A percentile compares a stretch with the other conserved stretches of the same genome.
These are phyloP conservation scores for Aphelinus certus DNA, from an alignment of 1,140 invertebrate species.

Conservation along the genomic window DNA sequence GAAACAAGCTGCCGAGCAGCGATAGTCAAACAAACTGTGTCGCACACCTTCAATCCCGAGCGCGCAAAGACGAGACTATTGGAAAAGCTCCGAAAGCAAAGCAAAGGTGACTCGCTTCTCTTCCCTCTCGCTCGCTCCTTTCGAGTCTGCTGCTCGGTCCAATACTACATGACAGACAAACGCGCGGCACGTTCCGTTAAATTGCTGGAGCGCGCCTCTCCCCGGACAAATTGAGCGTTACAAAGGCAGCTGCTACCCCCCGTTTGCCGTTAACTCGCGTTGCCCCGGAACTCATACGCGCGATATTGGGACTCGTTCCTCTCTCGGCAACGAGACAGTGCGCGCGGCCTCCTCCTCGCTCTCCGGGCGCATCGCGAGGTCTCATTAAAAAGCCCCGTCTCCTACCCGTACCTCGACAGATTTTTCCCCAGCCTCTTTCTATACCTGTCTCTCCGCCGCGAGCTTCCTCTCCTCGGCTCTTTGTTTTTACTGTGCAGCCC, in stretches of 20 bases:
- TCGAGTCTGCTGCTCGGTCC: neutral
- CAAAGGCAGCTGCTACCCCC: neutral
- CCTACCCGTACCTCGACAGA: neutral
- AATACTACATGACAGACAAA: constrained; percentile 3
- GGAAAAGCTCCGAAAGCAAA: no score
- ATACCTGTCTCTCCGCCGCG: neutral
- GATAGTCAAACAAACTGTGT: no score
- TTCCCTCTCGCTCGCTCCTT: no score
- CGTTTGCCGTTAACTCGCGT: neutral
- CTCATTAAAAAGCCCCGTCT: constrained; percentile 7
- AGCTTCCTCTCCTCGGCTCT: no score
- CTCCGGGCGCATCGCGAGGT: constrained; percentile 6
- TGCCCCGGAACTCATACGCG: neutral
- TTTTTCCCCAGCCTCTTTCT: constrained; percentile 11
- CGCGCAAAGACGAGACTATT: no score
- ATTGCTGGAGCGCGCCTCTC: neutral
- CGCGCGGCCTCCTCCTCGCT: neutral
- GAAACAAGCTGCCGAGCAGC: no score
- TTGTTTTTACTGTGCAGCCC: no score
- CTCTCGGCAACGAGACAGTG: neutral
- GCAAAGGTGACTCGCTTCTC: neutral
- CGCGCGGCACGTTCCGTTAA: constrained; percentile 3
- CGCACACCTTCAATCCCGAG: no score
- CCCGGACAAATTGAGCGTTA: constrained; percentile 16
- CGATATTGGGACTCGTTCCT: constrained; percentile 10